Percentiles rank a stretch among this genome's conserved stretches.
These are phyloP conservation scores for Mesitornis unicolor DNA, from an alignment of 2,113 vertebrate species.

Conservation along the genomic window DNA sequence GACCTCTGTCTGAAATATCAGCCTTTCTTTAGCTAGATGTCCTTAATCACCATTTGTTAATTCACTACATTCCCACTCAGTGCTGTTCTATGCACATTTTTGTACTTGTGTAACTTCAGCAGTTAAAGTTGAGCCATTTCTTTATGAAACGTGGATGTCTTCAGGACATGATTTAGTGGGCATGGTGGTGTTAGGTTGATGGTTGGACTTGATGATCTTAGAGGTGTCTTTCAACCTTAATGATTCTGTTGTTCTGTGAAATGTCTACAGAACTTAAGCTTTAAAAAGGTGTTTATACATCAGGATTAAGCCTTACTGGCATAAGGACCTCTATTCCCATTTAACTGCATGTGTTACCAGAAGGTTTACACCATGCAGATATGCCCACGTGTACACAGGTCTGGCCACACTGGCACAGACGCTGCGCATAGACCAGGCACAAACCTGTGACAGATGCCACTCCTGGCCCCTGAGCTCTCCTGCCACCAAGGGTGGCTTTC, in stretches of 20 bases:
- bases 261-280: neutral
- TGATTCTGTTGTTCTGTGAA: too few relatives aligned
- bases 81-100: neutral
- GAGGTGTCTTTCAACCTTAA: too few relatives aligned
- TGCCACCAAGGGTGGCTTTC: neutral
- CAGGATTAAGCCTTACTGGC: neutral
- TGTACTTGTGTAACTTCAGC: neutral
- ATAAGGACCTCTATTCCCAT: neutral
- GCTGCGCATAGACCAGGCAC: accelerated
- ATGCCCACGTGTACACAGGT: accelerated
- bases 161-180: too few relatives aligned
- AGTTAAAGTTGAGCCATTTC: neutral
- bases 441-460: neutral
- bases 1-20: neutral
- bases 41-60: neutral
- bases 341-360: neutral
- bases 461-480: neutral
- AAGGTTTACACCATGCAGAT: neutral
- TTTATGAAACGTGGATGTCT: neutral
- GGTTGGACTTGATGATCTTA: too few relatives aligned
- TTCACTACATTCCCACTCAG: neutral
- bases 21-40: neutral
- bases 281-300: neutral
- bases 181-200: too few relatives aligned
- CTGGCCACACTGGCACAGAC: accelerated